phyloP scores from a whole-genome alignment of 2,888 invertebrate species.

The Thecophora atra region DNA sequence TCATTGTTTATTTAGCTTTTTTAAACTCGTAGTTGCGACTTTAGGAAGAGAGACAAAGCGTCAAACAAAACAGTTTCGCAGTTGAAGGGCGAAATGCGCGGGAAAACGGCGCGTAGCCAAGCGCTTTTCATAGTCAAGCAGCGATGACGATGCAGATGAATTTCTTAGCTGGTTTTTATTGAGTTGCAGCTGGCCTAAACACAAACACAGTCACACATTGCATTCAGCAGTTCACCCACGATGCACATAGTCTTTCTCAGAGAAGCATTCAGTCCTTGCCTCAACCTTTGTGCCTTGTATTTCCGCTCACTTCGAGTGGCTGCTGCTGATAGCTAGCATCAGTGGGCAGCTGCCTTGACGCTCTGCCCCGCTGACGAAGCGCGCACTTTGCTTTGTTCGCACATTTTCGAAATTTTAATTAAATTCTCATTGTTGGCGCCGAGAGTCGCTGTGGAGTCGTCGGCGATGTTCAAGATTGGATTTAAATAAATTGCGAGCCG shows the following conservation, averaged over 20 bases:
- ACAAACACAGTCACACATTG: constrained; percentile 3
- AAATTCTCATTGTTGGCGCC: constrained; percentile 40
- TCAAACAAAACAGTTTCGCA: neutral
- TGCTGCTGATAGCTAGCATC: constrained; percentile 17
- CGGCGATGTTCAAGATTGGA: constrained; percentile 30
- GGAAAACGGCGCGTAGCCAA: too few relatives aligned
- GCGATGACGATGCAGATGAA: neutral
- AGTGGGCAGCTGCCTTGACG: neutral
- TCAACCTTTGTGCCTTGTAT: neutral
- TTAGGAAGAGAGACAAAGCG: neutral
- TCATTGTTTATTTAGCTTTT: constrained; percentile 33
- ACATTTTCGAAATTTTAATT: constrained; percentile 43
- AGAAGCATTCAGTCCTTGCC: neutral
- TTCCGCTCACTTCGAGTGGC: neutral
- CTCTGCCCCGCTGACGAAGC: neutral
- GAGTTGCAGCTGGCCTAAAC: neutral
- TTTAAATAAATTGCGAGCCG: constrained; percentile 29
- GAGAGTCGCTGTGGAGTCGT: constrained; percentile 17
- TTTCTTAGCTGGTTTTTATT: constrained; percentile 3
- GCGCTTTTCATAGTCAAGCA: neutral
- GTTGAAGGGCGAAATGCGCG: neutral
- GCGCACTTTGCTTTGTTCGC: constrained; percentile 36
- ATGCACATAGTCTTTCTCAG: neutral
- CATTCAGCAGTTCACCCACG: neutral
- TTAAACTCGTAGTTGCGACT: constrained; percentile 1